Conservation (phyloP, 2,888 invertebrate genomes). For the Tenodera sinensis region DNA sequence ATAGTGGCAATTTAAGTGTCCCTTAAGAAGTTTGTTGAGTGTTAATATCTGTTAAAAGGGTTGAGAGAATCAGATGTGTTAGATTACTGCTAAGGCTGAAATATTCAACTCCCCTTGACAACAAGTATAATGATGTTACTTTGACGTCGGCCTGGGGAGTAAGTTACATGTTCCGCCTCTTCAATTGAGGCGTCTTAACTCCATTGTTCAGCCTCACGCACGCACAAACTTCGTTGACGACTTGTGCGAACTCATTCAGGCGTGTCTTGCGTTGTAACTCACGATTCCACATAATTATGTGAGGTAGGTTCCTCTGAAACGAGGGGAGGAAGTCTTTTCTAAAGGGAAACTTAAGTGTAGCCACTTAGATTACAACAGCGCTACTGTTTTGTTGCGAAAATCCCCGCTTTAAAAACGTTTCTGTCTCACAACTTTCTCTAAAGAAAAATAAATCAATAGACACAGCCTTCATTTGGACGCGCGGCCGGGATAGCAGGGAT, state of each 20-base stretch:
- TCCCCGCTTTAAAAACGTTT: no score
- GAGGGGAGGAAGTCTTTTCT: neutral
- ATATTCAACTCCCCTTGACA: neutral
- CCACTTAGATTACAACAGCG: neutral
- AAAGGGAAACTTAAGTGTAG: neutral
- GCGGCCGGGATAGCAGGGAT: no score
- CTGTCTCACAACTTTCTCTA: no score
- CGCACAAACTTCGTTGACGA: neutral
- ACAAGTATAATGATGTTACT: neutral
- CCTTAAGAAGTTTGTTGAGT: no score
- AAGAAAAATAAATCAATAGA: no score
- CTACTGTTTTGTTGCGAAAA: neutral
- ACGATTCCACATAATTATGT: neutral
- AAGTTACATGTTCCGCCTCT: neutral
- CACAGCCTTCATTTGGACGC: no score
- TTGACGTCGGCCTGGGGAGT: neutral
- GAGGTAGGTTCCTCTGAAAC: neutral
- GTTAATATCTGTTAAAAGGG: no score
- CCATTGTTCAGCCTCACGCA: neutral
- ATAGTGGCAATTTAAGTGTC: no score
- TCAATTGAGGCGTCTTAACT: neutral
- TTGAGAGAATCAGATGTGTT: neutral
- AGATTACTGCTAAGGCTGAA: neutral
- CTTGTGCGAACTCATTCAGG: neutral
- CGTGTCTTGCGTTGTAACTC: neutral